Evolutionary conservation across 2,888 invertebrate species (phyloP).

Genomic region (Thysanoteuthis rhombus): DNA sequence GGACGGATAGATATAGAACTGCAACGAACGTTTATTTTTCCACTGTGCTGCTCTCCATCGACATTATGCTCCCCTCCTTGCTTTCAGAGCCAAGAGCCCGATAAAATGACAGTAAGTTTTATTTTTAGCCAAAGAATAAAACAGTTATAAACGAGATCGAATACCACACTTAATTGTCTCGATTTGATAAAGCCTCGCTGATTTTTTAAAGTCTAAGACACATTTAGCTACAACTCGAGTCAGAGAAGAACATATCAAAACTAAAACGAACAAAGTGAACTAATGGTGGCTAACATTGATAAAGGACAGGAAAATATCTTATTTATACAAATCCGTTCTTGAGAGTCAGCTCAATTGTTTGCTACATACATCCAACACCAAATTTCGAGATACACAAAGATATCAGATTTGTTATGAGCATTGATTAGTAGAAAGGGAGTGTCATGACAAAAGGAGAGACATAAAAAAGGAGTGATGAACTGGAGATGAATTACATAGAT

Average conservation of each 20-base stretch:
- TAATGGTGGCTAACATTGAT: background rate
- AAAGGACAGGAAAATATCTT: background rate
- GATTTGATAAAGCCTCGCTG: background rate
- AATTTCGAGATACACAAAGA: background rate
- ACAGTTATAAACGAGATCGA: background rate
- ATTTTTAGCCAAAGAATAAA: background rate
- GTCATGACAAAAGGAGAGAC: no score
- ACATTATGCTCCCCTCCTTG: background rate
- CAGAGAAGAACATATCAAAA: background rate
- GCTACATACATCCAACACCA: background rate
- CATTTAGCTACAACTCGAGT: background rate
- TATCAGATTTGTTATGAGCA: no score
- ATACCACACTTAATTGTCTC: background rate
- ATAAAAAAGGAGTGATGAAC: no score
- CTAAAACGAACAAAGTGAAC: background rate
- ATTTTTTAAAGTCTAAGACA: background rate
- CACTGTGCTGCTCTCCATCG: background rate
- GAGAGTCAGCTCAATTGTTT: background rate
- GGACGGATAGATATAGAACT: background rate
- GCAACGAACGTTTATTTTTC: background rate
- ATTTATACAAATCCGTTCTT: background rate
- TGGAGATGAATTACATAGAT: no score
- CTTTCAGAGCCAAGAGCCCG: background rate
- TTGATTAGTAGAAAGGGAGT: no score
- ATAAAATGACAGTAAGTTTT: background rate